phyloP scores from a whole-genome alignment of 92 coral and sea anemone genomes.

The Micromussa lordhowensis region DNA sequence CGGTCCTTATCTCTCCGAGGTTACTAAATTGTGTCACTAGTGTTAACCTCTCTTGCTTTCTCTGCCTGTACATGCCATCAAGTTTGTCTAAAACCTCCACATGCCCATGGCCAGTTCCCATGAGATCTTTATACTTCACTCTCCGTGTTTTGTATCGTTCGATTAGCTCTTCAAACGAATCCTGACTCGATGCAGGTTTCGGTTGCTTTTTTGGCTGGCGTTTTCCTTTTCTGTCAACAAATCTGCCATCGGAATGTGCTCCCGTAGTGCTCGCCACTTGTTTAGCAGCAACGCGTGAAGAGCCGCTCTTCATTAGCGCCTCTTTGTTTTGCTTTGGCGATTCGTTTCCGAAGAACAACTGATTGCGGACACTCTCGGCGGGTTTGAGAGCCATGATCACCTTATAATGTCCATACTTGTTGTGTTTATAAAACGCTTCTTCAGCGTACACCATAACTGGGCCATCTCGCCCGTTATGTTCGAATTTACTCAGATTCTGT shows the following conservation, averaged over 20 bases:
- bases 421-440: constrained; percentile 49
- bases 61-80: constrained; percentile 66
- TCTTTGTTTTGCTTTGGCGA: constrained; percentile 34
- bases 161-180: constrained; percentile 74
- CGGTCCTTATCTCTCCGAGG: constrained; percentile 44
- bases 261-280: not conserved
- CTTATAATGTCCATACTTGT: constrained; percentile 64
- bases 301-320: constrained; percentile 16
- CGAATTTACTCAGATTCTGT: constrained; percentile 81
- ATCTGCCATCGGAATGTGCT: not conserved
- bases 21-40: constrained; percentile 25
- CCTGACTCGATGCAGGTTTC: constrained; percentile 56
- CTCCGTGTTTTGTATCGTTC: constrained; percentile 70
- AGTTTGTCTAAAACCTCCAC: constrained; percentile 71
- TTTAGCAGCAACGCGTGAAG: constrained; percentile 30
- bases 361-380: constrained; percentile 74
- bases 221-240: constrained; percentile 21
- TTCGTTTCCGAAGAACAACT: constrained; percentile 77
- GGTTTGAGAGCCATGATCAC: constrained; percentile 83
- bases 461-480: constrained; percentile 84
- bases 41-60: constrained; percentile 56
- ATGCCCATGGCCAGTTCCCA: constrained; percentile 64
- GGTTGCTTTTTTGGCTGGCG: not conserved
- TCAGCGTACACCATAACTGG: constrained; percentile 90
- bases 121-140: constrained; percentile 48